Conservation (phyloP, 2,888 invertebrate species). For the Drosophila atripex region DNA sequence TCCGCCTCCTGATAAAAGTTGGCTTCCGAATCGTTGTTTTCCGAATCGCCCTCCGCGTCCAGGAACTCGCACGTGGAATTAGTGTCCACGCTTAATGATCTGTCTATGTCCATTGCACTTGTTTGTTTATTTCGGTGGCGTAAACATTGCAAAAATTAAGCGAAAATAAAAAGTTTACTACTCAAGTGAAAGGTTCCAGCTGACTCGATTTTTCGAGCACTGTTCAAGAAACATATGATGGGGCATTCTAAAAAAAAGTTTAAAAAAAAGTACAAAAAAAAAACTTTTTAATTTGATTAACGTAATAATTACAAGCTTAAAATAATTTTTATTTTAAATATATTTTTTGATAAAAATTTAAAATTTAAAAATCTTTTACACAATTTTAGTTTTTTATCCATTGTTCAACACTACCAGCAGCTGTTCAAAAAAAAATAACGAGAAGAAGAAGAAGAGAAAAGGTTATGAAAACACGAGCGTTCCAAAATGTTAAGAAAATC, state of each 20-base stretch:
- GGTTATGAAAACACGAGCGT: slow-evolving; percentile 72
- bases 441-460: slow-evolving; percentile 28
- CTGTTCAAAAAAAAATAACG: slow-evolving; percentile 1
- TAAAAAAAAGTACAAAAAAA: background rate
- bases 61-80: slow-evolving; percentile 75
- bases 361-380: background rate
- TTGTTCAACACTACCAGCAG: slow-evolving; percentile 33
- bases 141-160: slow-evolving; percentile 46
- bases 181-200: slow-evolving; percentile 17
- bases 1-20: slow-evolving; percentile 68
- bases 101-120: slow-evolving; percentile 66
- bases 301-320: background rate
- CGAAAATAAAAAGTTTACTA: slow-evolving; percentile 22
- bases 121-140: slow-evolving; percentile 12
- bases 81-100: slow-evolving; percentile 63
- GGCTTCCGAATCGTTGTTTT: slow-evolving; percentile 50
- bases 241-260: background rate
- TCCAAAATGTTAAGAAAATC: slow-evolving; percentile 71
- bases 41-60: slow-evolving; percentile 77
- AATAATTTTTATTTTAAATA: background rate
- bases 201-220: slow-evolving; percentile 19
- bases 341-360: background rate
- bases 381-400: background rate
- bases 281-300: background rate
- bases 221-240: slow-evolving; percentile 23